Base-by-base conservation (phyloP, 2,113 vertebrate genomes). In the Anas platyrhynchos region DNA sequence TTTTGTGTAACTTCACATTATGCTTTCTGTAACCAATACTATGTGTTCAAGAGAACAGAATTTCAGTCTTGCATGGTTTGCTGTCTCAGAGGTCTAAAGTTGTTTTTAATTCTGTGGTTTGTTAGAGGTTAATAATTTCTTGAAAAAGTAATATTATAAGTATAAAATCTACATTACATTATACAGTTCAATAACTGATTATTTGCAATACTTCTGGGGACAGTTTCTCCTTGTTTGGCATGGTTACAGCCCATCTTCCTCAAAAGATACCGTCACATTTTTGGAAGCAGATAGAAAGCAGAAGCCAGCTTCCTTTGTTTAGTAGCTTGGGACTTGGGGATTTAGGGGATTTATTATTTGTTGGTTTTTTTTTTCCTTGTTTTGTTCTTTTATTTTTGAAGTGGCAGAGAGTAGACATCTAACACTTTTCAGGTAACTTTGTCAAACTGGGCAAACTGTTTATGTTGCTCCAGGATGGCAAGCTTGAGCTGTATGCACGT, bases 51-150 rank as follows among this genome's bases (percentile, higher is more conserved):
- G 62, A 32, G 72, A 32, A 7, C 1, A 2, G 59, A 58, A 59
- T 48, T n/a, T 54, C 29, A 1, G 21, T 17, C 58, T 52, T 5
- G 0, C 11, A 6, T 0, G 0, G 6, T 43, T 83, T 38, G 34
- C 46, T 38, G 13, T 16, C 23, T 3, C 12, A 25, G 21, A 8
- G n/a, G 54, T 8, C 44, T 17, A 17, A 8, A 44, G 44, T 23
- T 27, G 1, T 10, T 61, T 71, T 58, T 58, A 6, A 46, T 71
- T 14, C 41, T 14, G 31, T 16, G 38, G 8, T 15, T 91, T 29
- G 23, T 22, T 27, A 3, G 1, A 32, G 32, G 6, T 46, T 38
- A 68, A 43, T 26, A 76, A 71, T 76, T 62, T 71, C 17, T 58
- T n/a, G 29, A 29, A 75, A 80, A 80, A 66, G 16, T 36, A 16